phyloP scores from a whole-genome alignment of 1,140 invertebrate species.

The Saccostrea glomerata region DNA sequence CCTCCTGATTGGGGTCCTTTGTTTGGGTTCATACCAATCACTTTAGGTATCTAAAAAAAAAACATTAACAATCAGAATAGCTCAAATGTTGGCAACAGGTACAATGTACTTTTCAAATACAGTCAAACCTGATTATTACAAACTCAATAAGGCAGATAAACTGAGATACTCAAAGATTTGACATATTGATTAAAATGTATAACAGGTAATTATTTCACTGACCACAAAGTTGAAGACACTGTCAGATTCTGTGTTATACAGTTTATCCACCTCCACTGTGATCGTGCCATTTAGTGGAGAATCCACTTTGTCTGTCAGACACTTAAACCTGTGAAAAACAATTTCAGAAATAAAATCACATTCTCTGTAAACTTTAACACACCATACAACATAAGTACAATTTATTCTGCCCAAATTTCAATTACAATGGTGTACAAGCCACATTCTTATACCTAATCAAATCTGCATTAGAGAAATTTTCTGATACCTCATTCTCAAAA shows the following conservation, averaged over 20 bases:
- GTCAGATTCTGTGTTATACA: slow-evolving; percentile 69
- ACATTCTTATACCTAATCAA: too few relatives aligned
- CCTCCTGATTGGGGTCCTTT: slow-evolving; percentile 96
- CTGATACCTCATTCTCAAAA: too few relatives aligned
- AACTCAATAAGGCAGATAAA: too few relatives aligned
- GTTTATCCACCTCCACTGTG: slow-evolving; percentile 64
- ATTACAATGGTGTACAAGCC: too few relatives aligned
- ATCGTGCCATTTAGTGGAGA: slow-evolving; percentile 64
- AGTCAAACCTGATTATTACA: too few relatives aligned
- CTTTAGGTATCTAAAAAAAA: slow-evolving; percentile 63
- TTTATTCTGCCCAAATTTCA: too few relatives aligned
- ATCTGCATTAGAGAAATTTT: too few relatives aligned
- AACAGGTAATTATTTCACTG: slow-evolving; percentile 40
- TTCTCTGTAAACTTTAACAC: too few relatives aligned
- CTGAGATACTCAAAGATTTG: too few relatives aligned
- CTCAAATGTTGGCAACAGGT: too few relatives aligned
- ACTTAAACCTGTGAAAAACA: slow-evolving; percentile 66
- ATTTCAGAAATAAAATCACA: not conserved
- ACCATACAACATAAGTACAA: not conserved
- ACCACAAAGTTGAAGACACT: slow-evolving; percentile 72
- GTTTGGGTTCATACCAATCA: slow-evolving; percentile 83
- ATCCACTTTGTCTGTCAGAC: slow-evolving; percentile 63
- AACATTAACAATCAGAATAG: not conserved
- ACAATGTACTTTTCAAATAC: not conserved
- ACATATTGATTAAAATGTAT: not conserved